Conservation (phyloP, 2,888 invertebrate species). For the Eledone cirrhosa region DNA sequence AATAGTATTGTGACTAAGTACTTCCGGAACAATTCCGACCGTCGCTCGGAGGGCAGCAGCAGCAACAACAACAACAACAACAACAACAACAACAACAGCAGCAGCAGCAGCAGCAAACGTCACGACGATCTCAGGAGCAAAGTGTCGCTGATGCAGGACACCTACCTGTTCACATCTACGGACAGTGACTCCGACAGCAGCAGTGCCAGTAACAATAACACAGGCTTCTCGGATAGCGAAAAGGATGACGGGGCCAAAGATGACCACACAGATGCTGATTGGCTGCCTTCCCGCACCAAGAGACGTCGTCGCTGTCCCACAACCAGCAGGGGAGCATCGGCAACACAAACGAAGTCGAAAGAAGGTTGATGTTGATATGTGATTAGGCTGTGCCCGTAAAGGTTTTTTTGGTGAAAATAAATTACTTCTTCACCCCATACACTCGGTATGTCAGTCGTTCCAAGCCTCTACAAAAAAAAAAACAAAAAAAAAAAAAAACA, state of each 20-base stretch:
- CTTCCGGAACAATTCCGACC: slow-evolving; percentile 6
- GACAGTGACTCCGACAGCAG: background rate
- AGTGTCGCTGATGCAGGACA: background rate
- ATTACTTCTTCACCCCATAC: too few species aligned
- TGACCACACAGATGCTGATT: slow-evolving; percentile 25
- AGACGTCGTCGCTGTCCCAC: background rate
- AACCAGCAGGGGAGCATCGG: background rate
- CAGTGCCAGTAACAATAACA: background rate
- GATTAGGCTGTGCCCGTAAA: slow-evolving; percentile 16
- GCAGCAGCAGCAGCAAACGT: background rate
- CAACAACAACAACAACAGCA: background rate
- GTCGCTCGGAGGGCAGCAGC: background rate
- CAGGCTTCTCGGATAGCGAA: slow-evolving; percentile 22
- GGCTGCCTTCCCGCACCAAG: slow-evolving; percentile 16
- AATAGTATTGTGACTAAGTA: slow-evolving; percentile 21
- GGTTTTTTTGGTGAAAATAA: too few species aligned
- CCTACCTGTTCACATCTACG: slow-evolving; percentile 15
- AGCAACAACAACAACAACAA: background rate
- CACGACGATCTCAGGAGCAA: slow-evolving; percentile 9
- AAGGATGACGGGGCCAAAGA: slow-evolving; percentile 27
- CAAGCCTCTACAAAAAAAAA: background rate
- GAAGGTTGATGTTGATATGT: slow-evolving; percentile 3
- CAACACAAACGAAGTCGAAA: background rate
- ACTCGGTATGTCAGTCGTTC: too few species aligned
- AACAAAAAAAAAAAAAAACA: background rate